Evolutionary conservation across 2,113 vertebrate genomes (phyloP), one percentile per base, ranked within the genome.

Genomic region (Odontesthes bonariensis): DNA sequence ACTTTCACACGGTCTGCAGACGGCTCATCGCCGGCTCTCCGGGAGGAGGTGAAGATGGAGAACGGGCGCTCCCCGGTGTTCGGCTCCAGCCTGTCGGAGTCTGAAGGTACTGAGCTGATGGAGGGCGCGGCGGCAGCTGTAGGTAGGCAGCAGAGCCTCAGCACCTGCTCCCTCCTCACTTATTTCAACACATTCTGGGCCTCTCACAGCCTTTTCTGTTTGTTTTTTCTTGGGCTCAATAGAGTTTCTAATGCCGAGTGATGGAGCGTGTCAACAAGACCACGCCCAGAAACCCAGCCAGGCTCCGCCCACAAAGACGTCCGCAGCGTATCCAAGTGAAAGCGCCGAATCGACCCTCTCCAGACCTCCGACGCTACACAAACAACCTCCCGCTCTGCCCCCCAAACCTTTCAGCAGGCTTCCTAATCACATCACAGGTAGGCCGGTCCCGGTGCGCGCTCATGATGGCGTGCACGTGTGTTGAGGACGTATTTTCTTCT

Each of bases 361-460:
- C 92, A 97, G 96, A 94, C 96, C 96, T 90, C 90, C 95, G 33
- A 87, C 93, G 84, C 94, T 96, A 83, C 95, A 95, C 92, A 99
- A 98, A 93, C 97, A 99, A 83, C 97, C 97, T 89, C 98, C 98
- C 13, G 97, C 96, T 86, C 95, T 96, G 86, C 97, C 95, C 87
- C 98, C 98, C 83, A 99, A 99, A 93, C 98, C 98, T 83, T 96
- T 96, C 91, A 90, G 92, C 95, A 95, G 97, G 94, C 95, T 98
- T 86, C 94, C 95, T 87, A 98, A 95, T 92, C 97, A 98, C 89
- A 94, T 97, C 72, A 92, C 96, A 94, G 97, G 97, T 87, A 20
- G 0, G 35, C 38, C 9, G 1, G 8, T 13, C 6, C 13, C 1
- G 1, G 0, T 35, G 11, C 22, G 0, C 1, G 1, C 35, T 40